These are phyloP conservation scores for Aleiodes testaceus DNA, from an alignment of 2,888 invertebrate genomes.

Conservation along the genomic window DNA sequence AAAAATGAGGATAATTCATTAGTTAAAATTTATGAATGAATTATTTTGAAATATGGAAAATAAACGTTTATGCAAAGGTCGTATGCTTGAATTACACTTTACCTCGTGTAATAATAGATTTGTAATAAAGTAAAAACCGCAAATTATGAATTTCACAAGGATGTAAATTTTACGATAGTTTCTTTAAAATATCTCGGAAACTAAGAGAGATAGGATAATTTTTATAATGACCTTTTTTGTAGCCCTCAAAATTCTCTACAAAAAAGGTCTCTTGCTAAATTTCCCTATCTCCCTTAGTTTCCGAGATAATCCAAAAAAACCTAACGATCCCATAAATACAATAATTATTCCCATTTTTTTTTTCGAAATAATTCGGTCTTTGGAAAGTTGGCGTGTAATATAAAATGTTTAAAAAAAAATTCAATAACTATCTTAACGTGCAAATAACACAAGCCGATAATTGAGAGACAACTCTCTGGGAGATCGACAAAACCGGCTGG, in stretches of 20 bases:
- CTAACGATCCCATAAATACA: no score
- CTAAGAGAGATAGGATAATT: no score
- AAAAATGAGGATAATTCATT: neutral
- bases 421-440: slow-evolving; percentile 14
- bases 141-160: no score
- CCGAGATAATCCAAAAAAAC: no score
- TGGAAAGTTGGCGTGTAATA: slow-evolving; percentile 16
- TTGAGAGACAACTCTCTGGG: slow-evolving; percentile 33
- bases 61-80: neutral
- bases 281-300: no score
- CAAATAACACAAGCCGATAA: slow-evolving; percentile 37
- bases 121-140: slow-evolving; percentile 54
- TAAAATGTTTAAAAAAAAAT: slow-evolving; percentile 1
- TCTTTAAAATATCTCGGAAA: no score
- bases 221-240: no score
- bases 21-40: neutral
- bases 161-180: no score
- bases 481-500: slow-evolving; percentile 41
- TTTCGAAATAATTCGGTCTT: neutral
- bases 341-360: slow-evolving; percentile 10
- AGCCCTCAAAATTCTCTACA: no score
- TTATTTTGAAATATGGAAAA: neutral
- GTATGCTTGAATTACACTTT: slow-evolving; percentile 26
- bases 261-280: no score
- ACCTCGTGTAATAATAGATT: slow-evolving; percentile 63